Base-by-base conservation (phyloP, 2,888 invertebrate genomes). In the Temnothorax unifasciatus region DNA sequence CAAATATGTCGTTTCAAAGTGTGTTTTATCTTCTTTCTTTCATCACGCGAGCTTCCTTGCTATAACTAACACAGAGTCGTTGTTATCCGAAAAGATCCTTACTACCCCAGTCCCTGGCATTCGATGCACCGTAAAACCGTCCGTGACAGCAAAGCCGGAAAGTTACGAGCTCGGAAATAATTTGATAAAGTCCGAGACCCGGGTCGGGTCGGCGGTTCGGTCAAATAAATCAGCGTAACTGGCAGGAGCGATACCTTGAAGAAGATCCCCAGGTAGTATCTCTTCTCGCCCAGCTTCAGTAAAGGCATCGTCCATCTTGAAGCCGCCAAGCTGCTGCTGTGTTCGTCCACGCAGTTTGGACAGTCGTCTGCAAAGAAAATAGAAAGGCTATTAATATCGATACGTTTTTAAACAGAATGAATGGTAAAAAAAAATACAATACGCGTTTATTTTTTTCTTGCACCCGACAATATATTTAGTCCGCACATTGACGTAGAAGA, bases 301-400 rank as follows among this genome's bases (percentile, higher is more conserved):
- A 98, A 95, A 13, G 98, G 98, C 98, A 98, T 98, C 76, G 98
- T 98, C 98, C 98, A 98, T 94, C 97, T 96, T 93, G 97, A 97
- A 54, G 97, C 96, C 29, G 96, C 96, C 85, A 96, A 96, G 47
- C 91, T 93, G 50, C 90, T 92, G 41, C 93, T 91, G 84, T 97
- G 96, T 87, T 98, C 98, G 90, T 97, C 97, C 87, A 96, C 96
- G 94, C 98, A 98, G 93, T 97, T 98, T 84, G 97, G 96, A 95
- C 98, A 98, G 95, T 98, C 95, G 75, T 95, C 98, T 97, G 96
- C 11, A 57, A 83, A 87, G 83, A 18, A 66, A 83, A 68, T 38
- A 15, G 41, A 47, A 38, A 71, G 15, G 38, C 25, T 61, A 81
- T 71, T 81, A 79, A 79, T 79, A 61, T 44, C 25, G 47, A 81